These are phyloP conservation scores for Cyprinodon diabolis DNA, from an alignment of 2,797 vertebrate genomes.

Conservation along the genomic window DNA sequence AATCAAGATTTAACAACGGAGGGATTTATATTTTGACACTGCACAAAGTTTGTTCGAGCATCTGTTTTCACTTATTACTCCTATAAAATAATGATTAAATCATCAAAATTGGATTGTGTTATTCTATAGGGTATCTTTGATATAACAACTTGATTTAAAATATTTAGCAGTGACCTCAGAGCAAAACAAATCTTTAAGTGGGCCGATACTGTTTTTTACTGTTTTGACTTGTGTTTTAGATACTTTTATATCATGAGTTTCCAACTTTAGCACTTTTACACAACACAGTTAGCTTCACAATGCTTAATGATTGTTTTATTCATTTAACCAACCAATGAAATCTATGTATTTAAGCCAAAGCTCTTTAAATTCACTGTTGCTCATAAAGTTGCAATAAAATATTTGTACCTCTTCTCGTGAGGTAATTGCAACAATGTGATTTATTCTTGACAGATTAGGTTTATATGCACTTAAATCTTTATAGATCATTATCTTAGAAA, in stretches of 20 bases:
- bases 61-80: too few species aligned
- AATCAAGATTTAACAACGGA: too few species aligned
- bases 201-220: too few species aligned
- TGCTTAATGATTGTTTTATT: neutral
- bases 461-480: neutral
- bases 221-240: neutral
- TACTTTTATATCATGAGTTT: neutral
- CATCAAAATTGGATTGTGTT: too few species aligned
- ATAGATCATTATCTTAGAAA: neutral
- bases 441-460: constrained; percentile 2
- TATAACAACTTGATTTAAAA: too few species aligned
- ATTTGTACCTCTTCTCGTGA: neutral
- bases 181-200: too few species aligned
- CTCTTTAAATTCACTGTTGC: constrained; percentile 8
- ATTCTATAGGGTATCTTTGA: too few species aligned
- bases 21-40: too few species aligned
- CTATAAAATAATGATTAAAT: too few species aligned
- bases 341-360: neutral
- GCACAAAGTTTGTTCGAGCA: too few species aligned
- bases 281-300: neutral
- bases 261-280: neutral
- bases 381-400: neutral
- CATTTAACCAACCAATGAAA: neutral
- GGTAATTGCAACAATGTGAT: neutral
- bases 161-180: too few species aligned